Evolutionary conservation across 2,888 invertebrate genomes (phyloP), one percentile per base, ranked within the genome.

Genomic region (Orchesella flavescens): DNA sequence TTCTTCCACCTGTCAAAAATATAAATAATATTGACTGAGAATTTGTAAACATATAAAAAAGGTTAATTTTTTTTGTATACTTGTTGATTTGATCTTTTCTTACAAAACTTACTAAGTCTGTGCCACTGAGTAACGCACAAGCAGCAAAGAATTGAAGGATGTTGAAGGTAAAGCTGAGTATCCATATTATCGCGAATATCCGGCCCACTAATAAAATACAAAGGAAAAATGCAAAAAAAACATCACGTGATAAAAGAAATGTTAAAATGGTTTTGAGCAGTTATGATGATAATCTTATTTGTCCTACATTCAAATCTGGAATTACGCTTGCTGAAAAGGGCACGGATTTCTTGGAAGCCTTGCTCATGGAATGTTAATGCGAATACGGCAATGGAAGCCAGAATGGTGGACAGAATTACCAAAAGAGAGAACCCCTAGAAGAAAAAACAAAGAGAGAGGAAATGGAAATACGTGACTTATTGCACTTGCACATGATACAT

Each of bases 141-240:
- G 85, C 86, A 24, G 86, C 86, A 75, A 86, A 86, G 61, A 86
- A 86, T 73, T 86, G 86, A 24, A 86, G 83, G 57, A 86, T 86
- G 82, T 86, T 86, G 82, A 86, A 86, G 24, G 86, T 86, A 53
- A 86, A 86, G 65, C 85, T 85, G 66, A 86, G 83, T 44, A 86
- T 86, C 86, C 86, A 86, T 72, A 85, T 84, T 23, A 83, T 84
- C 49, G 86, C 83, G 74, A 86, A 86, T 17, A 85, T 55, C 53
- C 85, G 15, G 15, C 85, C 86, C 69, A 84, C 86, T 86, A 59
- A 9, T 13, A 81, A 1, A 74, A 63, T 19, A 17, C 21, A 73
- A 68, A 55, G 21, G 34, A 9, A 55, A n/a, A 34, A 34, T 7
- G 3, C 34, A 34, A 34, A 34, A 34, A 49, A 13, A 34, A 15